phyloP scores from a whole-genome alignment of 2,797 vertebrate genomes.

The Falco peregrinus region DNA sequence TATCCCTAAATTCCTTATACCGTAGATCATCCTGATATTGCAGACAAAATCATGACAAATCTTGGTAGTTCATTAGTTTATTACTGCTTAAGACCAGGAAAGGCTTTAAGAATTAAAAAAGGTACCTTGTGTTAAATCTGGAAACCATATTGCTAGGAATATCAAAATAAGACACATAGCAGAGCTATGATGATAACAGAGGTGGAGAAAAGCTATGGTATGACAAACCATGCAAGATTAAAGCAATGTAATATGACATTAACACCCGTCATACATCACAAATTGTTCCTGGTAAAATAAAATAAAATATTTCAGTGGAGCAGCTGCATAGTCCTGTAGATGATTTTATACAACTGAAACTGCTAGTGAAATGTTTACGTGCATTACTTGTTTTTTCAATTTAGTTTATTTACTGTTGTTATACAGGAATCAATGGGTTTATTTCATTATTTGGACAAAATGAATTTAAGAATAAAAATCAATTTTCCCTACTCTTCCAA shows the following conservation, averaged over 20 bases:
- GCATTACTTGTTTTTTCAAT: background rate
- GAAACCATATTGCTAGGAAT: background rate
- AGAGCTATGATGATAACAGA: constrained; percentile 5
- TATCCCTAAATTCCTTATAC: background rate
- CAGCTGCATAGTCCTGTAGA: background rate
- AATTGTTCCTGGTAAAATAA: constrained; percentile 20
- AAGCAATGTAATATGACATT: background rate
- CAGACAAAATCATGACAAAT: background rate
- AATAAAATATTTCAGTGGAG: background rate
- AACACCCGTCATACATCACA: background rate
- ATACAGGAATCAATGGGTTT: background rate
- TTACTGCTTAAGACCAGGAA: background rate
- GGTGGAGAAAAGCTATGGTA: background rate
- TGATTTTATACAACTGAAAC: background rate
- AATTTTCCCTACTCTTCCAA: background rate
- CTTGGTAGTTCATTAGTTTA: background rate
- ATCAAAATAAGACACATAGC: background rate
- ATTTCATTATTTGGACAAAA: background rate
- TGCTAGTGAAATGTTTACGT: background rate
- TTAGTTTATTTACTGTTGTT: background rate
- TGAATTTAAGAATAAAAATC: background rate
- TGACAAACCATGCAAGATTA: constrained; percentile 6
- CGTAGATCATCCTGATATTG: background rate
- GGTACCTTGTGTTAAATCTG: background rate
- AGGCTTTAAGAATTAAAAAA: background rate